Evolutionary conservation across 2,888 invertebrate species (phyloP), one percentile per base, ranked within the genome.

Genomic region (Heteromyza rotundicornis): DNA sequence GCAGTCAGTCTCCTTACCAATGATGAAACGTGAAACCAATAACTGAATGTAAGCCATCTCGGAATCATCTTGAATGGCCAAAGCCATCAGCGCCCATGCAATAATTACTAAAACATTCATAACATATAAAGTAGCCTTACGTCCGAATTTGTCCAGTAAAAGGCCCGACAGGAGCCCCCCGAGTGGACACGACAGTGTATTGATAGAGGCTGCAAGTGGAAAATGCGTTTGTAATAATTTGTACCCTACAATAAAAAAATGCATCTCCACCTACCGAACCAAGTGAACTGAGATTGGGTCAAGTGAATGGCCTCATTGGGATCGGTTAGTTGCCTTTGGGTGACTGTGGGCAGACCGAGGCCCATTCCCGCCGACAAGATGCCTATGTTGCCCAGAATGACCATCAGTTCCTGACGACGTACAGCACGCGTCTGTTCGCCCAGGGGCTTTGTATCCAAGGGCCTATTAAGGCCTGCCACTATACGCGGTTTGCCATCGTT

Each of bases 321-420:
- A 60, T 75, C 74, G 2, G 64, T 79, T 7, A 84, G 69, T 51
- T 80, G 78, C 2, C 60, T 54, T 23, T 80, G 58, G 1, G 79
- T 76, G 1, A 83, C 76, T 1, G 83, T 78, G 22, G 83, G 84
- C 58, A 80, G 67, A 7, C 81, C 83, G 49, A 84, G 36, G 0
- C 71, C 74, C 73, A 83, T 79, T 0, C 83, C 83, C 2, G 74
- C 71, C 1, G 83, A 76, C 10, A 84, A 53, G 14, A 82, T 65
- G 2, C 82, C 80, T 51, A 83, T 57, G 61, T 84, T 84, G 19
- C 79, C 80, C 36, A 84, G 61, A 52, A 82, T 65, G 12, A 79
- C 80, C 77, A 82, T 82, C 1, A 70, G 63, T 0, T 77, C 76
- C 64, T 82, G 82, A 23, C 82, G 77, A 2, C 73, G 71, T 17